Percentiles rank a stretch among this genome's conserved stretches.
Conservation (phyloP, 1,140 invertebrate genomes). For the Vanessa tameamea region DNA sequence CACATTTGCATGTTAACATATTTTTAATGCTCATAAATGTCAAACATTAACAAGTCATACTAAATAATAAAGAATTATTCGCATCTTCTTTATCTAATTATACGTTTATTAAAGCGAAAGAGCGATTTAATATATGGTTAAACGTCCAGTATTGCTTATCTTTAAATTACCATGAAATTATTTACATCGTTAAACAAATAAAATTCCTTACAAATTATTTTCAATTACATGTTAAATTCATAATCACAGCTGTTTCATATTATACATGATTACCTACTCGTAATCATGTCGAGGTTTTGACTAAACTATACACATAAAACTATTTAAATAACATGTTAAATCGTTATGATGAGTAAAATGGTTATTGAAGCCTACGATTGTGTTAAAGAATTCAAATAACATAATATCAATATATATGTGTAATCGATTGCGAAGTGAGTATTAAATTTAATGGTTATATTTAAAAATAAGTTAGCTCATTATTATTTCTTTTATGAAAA, state of each 20-base stretch:
- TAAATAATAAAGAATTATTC: too few relatives aligned
- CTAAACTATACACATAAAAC: not conserved
- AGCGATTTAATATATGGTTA: conserved; percentile 8
- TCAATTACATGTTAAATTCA: conserved; percentile 20
- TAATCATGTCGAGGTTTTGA: conserved; percentile 2
- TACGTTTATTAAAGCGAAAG: not conserved
- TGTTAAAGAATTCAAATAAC: conserved; percentile 4
- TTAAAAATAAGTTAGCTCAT: not conserved
- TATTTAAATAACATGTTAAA: not conserved
- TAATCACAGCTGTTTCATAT: conserved; percentile 10
- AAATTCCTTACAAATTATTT: conserved; percentile 13
- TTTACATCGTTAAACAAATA: conserved; percentile 26
- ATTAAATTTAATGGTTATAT: not conserved
- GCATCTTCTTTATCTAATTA: not conserved
- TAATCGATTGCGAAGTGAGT: not conserved
- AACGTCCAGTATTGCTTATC: conserved; percentile 19
- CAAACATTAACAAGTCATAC: too few relatives aligned
- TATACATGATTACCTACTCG: not conserved
- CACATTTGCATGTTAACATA: too few relatives aligned
- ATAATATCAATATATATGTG: not conserved
- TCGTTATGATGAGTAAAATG: conserved; percentile 1
- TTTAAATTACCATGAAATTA: conserved; percentile 16
- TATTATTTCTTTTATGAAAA: too few relatives aligned
- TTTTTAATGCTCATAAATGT: too few relatives aligned
- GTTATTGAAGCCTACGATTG: conserved; percentile 4